Base-by-base conservation (phyloP, 2,797 vertebrate genomes). In the Ctenosaura bakeri region DNA sequence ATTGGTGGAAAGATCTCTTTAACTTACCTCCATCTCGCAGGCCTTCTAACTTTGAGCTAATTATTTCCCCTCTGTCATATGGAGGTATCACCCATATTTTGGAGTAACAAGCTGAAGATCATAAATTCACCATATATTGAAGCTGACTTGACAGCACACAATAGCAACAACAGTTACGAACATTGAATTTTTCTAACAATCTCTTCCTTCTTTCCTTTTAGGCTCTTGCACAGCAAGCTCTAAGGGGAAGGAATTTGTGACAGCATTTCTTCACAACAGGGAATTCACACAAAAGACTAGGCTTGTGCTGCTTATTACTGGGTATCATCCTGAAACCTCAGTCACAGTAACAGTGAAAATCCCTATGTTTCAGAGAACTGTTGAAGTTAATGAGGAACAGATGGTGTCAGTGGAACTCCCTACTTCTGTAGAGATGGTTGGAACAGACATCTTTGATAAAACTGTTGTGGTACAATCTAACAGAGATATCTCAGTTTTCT, bases 401-500 rank as follows among this genome's bases (percentile, higher is more conserved):
- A 88, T 82, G 0, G 42, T 94, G 10, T 92, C 29, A 2, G 83
- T 97, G 29, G 32, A 1, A 18, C 90, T 98, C 29, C 97, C 97
- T 0, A 1, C 0, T 6, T 5, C 9, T 2, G 90, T 96, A 59
- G 97, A 97, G 93, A 78, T 97, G 29, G 46, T 9, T 20, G 95
- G 91, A 83, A 94, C 54, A n/a, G 26, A 9, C 4, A 95, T 26
- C 29, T 95, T 86, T 26, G n/a, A 76, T 6, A 95, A 96, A 46
- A 97, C 97, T 0, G 96, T 97, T 46, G 88, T 71, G n/a, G 90
- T 98, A 22, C 91, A 94, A 4, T 91, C 97, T 35, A 95, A 96
- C 0, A 93, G 95, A 56, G 92, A 95, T 3, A 94, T 97, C 81
- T 92, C 92, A 0, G 95, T 97, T 50, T 91, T 93, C 24, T 93